These are phyloP conservation scores for Ceratina australensis DNA, from an alignment of 1,140 invertebrate species.

Conservation along the genomic window DNA sequence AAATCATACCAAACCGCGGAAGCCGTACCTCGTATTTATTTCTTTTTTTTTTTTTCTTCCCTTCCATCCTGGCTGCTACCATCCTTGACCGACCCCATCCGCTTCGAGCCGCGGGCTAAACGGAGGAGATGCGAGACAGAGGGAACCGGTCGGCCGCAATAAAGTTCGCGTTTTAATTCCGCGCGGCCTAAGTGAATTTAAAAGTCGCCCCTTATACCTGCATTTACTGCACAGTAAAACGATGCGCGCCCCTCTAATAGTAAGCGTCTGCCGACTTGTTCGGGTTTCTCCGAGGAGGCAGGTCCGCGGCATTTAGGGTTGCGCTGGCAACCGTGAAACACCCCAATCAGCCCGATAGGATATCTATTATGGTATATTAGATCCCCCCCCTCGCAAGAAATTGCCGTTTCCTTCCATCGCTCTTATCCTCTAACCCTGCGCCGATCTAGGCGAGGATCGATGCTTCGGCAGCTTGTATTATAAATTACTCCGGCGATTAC, in stretches of 20 bases:
- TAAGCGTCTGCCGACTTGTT: slow-evolving; percentile 47
- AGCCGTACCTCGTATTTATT: slow-evolving; percentile 10
- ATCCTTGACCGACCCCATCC: slow-evolving; percentile 1
- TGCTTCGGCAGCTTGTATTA: background rate
- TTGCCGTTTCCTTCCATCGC: slow-evolving; percentile 40
- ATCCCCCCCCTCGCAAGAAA: slow-evolving; percentile 56
- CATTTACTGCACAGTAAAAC: slow-evolving; percentile 66
- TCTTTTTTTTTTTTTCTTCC: slow-evolving; percentile 22
- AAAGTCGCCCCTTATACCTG: slow-evolving; percentile 64
- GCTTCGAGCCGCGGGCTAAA: slow-evolving; percentile 23
- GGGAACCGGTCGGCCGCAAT: slow-evolving; percentile 59
- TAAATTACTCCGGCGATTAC: background rate
- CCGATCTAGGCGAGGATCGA: slow-evolving; percentile 35
- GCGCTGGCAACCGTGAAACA: slow-evolving; percentile 51
- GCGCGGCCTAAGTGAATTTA: slow-evolving; percentile 64
- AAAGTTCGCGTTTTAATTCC: slow-evolving; percentile 66
- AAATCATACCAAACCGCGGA: slow-evolving; percentile 23
- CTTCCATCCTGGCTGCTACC: background rate
- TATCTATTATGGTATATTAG: slow-evolving; percentile 65
- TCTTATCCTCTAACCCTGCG: slow-evolving; percentile 16
- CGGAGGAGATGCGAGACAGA: slow-evolving; percentile 28
- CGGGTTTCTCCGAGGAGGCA: slow-evolving; percentile 17
- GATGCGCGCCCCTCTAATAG: slow-evolving; percentile 56
- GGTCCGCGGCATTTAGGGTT: slow-evolving; percentile 52
- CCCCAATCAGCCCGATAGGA: slow-evolving; percentile 58